Base-by-base conservation (phyloP, 1,140 invertebrate species). In the Drosophila mauritiana region DNA sequence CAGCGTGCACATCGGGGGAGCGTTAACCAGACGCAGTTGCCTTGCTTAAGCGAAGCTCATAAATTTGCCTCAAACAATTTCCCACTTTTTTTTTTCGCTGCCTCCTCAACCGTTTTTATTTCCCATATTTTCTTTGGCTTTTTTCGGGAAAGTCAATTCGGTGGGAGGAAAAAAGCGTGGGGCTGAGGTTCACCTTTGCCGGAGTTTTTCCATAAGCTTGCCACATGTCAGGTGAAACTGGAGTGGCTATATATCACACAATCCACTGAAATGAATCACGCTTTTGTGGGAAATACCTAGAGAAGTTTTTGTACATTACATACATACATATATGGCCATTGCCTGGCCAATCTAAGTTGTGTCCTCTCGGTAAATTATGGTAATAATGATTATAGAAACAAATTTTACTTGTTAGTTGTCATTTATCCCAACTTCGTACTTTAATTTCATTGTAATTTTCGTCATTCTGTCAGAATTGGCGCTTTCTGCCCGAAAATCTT, bases 21-120 rank as follows among this genome's bases (percentile, higher is more conserved):
- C 62, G 48, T 49, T 76, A 64, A 61, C 75, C 68, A 73, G 61
- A 58, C 67, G 48, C 58, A 69, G 61, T 78, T 53, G 61, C 64
- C 61, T 48, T 37, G 42, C 42, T 67, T 57, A 56, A 65, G 59
- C 52, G 73, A 76, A 76, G 73, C 73, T 76, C 73, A 76, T 76
- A 76, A 76, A 76, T 76, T 76, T 54, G 48, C 27, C 61, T 59
- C 61, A 73, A 64, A 74, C 73, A 76, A 76, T 76, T 76, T 65
- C 45, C 49, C 45, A 74, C 43, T 20, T 40, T 52, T 62, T 63
- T 63, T 72, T 45, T 53, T 48, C 11, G 15, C 42, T 48, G 54
- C 73, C 17, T 13, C 40, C 49, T 51, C 39, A 42, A 63, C 73
- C 53, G 49, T 52, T 55, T 58, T 76, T 31, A 70, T 69, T 76